Base-by-base conservation (phyloP, 2,797 vertebrate genomes). In the Platalea minor region DNA sequence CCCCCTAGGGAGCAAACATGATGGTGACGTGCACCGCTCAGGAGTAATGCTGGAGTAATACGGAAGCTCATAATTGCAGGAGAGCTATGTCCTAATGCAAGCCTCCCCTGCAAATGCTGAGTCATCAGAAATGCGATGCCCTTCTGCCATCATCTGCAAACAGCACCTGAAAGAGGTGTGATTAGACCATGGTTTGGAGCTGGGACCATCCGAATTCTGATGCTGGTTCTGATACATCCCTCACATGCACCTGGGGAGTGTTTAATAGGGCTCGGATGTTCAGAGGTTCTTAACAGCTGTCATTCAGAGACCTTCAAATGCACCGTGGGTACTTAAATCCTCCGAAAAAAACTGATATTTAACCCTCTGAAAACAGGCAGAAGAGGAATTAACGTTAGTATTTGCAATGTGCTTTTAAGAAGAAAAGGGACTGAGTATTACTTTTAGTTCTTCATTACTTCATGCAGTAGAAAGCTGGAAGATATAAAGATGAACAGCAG, bases 361-460 rank as follows among this genome's bases (percentile, higher is more conserved):
- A 78, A 80, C 74, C 46, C 76, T 81, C 74, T 89, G 75, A 87
- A 90, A 75, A 89, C 10, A 81, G 35, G 19, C 33, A 83, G 61
- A 92, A 93, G 60, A 94, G 56, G 85, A 97, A 97, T 95, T 97
- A 92, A 75, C 14, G 85, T 96, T 96, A 87, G 82, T 88, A 79
- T 96, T 94, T 95, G 48, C 57, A 93, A 91, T 70, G n/a, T 63
- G 83, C 72, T 91, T 81, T 83, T 83, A 72, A 86, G 35, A 80
- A 73, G 60, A 87, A 91, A 94, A 94, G 31, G 33, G 17, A 56
- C n/a, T 39, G 23, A 60, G 4, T 74, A 31, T 63, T 85, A 51
- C 57, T 91, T 88, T 51, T 51, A 81, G 46, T 88, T 93, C 78
- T 92, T 73, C 70, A 43, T 91, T 92, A 46, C 43, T 86, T 91